Evolutionary conservation across 2,888 invertebrate species (phyloP), one percentile per base, ranked within the genome.

Genomic region (Patella depressa): DNA sequence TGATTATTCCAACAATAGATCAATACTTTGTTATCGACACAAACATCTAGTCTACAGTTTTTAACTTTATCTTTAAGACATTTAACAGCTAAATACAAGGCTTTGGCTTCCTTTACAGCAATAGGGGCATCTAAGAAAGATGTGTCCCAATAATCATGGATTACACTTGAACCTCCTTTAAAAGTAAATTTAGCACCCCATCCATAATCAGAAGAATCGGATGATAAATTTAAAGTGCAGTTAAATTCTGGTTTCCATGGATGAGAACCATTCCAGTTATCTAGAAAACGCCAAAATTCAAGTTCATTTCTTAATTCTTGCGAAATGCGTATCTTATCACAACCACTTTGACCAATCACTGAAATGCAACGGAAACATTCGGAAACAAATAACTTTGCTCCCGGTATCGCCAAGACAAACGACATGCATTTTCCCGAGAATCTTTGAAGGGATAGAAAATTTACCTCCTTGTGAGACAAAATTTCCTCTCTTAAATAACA

Each of bases 371-470:
- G 59, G 19, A 59, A 59, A 59, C 59, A 59, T 12, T 17, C 59
- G 19, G 59, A 12, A 59, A 59, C 59, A 59, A 59, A 59, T 19
- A 59, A 59, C 59, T 59, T 59, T 7, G 59, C 59, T 14, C 59
- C 59, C 3, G 17, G 12, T 7, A 59, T 11, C 2, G 65, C 65
- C 11, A 65, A 65, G 9, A 65, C 24, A 17, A 65, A 65, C 9
- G 65, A 65, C n/a, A 65, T 65, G 2, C 65, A 65, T 65, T 65
- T 65, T n/a, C 65, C 65, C 65, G 29, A 34, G n/a, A n/a, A n/a
- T n/a, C n/a, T n/a, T n/a, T n/a, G n/a, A n/a, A n/a, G 34, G 34
- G 57, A 17, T 57, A 57, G n/a, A 4, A n/a, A 57, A 57, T 14
- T 17, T 57, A 57, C n/a, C 0, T 57, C 57, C 14, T 57, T 57